Base-by-base conservation (phyloP, 2,113 vertebrate genomes). In the Aptenodytes forsteri region DNA sequence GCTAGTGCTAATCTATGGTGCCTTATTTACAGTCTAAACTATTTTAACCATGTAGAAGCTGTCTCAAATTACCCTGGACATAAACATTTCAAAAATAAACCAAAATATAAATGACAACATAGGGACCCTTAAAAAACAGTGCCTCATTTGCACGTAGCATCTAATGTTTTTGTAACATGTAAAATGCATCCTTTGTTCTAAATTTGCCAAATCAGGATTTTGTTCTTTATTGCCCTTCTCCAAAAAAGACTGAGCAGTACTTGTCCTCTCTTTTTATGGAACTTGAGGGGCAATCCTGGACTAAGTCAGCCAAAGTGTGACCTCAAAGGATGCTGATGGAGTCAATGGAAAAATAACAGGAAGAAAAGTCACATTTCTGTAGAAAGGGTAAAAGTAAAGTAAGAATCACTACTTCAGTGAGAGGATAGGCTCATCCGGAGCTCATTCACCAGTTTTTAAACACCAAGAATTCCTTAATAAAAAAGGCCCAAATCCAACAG, bases 401-500 rank as follows among this genome's bases (percentile, higher is more conserved):
- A 20, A 55, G 56, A 91, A 38, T 49, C 38, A 29, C 27, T 66
- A 16, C 17, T 83, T 58, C 40, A 72, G 44, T 11, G 19, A 50
- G n/a, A 54, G 40, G 19, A 50, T 0, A 58, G 47, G 26, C 20
- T 69, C 50, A 38, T 18, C 21, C 29, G 20, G 65, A 94, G 65
- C 49, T 83, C 50, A 71, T 65, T 64, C 47, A 50, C 40, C 25
- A 40, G 32, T 65, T 79, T 66, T 58, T 38, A 23, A 64, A 72
- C 27, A 52, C n/a, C 25, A 90, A 96, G 32, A 55, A 34, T 47
- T 90, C 52, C 83, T 78, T 29, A 64, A 75, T n/a, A 34, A 89
- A 49, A 84, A 85, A 50, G 13, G 44, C 61, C 79, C 11, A 61
- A 94, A 77, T 55, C 72, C 59, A 95, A 90, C 46, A 95, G 55